These are phyloP conservation scores for Bucco capensis DNA, from an alignment of 2,113 vertebrate genomes.

Conservation along the genomic window DNA sequence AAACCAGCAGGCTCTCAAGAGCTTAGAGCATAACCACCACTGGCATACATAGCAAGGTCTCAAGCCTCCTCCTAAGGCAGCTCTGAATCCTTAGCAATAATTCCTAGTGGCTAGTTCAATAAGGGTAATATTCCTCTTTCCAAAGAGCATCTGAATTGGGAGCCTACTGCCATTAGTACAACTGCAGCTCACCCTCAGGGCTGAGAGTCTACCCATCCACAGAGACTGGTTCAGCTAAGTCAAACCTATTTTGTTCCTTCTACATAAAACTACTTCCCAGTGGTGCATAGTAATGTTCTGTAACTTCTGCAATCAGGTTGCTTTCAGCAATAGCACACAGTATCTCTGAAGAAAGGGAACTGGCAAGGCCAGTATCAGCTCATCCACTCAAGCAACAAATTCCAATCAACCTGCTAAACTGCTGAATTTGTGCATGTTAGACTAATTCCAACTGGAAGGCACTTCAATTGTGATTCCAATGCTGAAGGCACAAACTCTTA, in stretches of 20 bases:
- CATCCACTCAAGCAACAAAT: background rate
- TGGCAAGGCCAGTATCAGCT: background rate
- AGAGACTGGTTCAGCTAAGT: background rate
- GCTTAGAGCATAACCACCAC: background rate
- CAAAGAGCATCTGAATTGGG: background rate
- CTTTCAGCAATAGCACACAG: background rate
- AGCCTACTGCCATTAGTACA: background rate
- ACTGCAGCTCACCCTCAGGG: background rate
- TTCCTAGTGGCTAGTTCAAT: background rate
- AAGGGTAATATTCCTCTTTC: background rate
- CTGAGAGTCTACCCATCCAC: background rate
- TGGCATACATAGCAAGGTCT: fast-evolving
- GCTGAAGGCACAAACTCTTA: background rate
- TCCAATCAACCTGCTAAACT: background rate
- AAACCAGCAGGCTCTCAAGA: background rate
- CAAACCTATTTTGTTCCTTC: background rate
- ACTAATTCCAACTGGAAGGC: background rate
- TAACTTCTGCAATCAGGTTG: background rate
- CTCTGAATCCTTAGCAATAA: background rate
- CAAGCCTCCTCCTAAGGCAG: background rate
- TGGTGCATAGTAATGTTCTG: background rate
- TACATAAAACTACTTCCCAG: background rate
- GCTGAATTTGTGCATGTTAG: background rate
- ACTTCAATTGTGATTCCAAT: too few species aligned
- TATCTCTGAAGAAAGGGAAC: background rate